Evolutionary conservation across 2,113 vertebrate species (phyloP).

Genomic region (Myiozetetes cayanensis): DNA sequence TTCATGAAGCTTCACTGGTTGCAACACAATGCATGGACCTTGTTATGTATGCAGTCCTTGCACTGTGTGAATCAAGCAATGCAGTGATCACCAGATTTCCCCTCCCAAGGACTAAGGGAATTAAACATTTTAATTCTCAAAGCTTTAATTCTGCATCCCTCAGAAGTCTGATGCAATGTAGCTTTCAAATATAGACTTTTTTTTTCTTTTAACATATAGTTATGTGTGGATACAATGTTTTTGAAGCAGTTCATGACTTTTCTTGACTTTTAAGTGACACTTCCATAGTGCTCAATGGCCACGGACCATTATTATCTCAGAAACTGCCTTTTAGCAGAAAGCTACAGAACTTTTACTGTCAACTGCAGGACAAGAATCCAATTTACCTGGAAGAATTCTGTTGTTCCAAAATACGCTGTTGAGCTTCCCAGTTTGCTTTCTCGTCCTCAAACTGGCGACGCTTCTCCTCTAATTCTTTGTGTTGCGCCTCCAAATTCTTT

Average conservation of each 20-base stretch:
- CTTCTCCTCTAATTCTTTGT: conserved; percentile 97
- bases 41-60: background rate
- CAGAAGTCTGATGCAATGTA: background rate
- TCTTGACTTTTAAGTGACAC: background rate
- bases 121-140: background rate
- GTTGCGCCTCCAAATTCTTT: conserved; percentile 97
- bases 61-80: background rate
- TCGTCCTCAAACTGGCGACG: conserved; percentile 94
- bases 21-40: background rate
- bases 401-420: conserved; percentile 93
- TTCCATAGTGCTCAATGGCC: background rate
- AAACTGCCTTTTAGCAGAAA: background rate
- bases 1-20: background rate
- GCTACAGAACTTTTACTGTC: background rate
- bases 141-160: background rate
- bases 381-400: conserved; percentile 92
- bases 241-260: background rate
- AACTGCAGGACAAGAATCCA: background rate
- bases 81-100: background rate
- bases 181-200: background rate
- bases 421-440: conserved; percentile 91
- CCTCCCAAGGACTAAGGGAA: background rate
- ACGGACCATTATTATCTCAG: background rate
- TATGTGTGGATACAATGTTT: background rate
- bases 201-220: background rate